Evolutionary conservation across 2,797 vertebrate species (phyloP), one percentile per base, ranked within the genome.

Genomic region (Parauchenoglanis punctatus): DNA sequence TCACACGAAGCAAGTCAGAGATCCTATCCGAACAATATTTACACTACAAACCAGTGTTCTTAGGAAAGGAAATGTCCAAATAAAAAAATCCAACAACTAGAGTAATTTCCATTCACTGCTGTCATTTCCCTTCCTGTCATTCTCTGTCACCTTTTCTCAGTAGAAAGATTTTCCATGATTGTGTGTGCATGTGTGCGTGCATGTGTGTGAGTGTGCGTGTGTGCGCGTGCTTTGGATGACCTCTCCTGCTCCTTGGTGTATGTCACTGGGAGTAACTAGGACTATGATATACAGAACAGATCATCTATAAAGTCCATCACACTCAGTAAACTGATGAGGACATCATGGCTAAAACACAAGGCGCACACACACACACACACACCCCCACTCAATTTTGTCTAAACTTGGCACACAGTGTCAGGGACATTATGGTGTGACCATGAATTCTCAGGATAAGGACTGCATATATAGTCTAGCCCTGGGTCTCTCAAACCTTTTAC

Each of bases 91-190:
- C 40, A 75, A 58, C 70, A 87, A 76, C 52, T 20, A 5, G 23
- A 58, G 76, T 67, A n/a, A 84, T 88, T 91, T 89, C 75, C 86
- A 86, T 89, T 56, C 76, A 63, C 46, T 58, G 70, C 86, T 87
- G 75, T 85, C 84, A 87, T 83, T 84, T 87, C 25, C 17, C 82
- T 63, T 65, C 28, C 23, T 63, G 76, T 82, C 25, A 49, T 82
- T 35, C 44, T 18, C 25, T 18, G 15, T 46, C 17, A 2, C 40
- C 0, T 59, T 59, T 59, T 59, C 75, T 54, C n/a, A 54, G 15
- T 56, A 56, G 75, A 80, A 59, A 28, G 18, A 59, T 85, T 83
- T 70, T 90, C 78, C 87, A 46, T 84, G 58, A 78, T 49, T 67
- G 31, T 35, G 61, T 83, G 61, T 61, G 80, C 59, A 67, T 46